phyloP scores from a whole-genome alignment of 1,140 invertebrate genomes.

The Bombus cullumanus region DNA sequence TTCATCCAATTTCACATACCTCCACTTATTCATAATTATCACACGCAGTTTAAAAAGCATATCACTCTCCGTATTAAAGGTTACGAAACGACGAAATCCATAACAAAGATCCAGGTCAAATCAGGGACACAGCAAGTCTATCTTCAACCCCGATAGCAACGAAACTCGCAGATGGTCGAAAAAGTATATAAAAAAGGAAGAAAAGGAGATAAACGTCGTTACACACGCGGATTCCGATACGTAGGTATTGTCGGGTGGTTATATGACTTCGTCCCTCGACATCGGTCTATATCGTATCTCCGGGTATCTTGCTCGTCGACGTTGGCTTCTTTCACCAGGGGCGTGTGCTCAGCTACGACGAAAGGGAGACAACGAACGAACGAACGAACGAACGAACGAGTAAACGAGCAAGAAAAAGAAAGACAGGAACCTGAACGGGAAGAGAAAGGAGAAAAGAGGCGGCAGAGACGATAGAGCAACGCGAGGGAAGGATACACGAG shows the following conservation, averaged over 20 bases:
- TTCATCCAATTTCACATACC: too few species aligned
- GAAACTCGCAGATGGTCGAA: not conserved
- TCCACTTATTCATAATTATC: not conserved
- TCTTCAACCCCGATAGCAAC: not conserved
- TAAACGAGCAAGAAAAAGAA: conserved; percentile 27
- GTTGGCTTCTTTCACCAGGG: conserved; percentile 49
- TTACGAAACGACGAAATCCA: not conserved
- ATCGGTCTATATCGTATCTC: conserved; percentile 19
- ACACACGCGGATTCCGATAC: conserved; percentile 3
- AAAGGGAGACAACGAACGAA: not conserved
- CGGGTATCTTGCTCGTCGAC: conserved; percentile 21
- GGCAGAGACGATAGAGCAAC: conserved; percentile 49
- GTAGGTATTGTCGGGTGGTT: conserved; percentile 29
- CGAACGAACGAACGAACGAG: conserved; percentile 1
- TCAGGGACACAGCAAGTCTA: not conserved
- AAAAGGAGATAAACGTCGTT: conserved; percentile 22
- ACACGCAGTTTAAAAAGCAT: not conserved
- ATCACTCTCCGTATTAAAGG: not conserved
- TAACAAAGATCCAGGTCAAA: not conserved
- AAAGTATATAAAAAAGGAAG: not conserved
- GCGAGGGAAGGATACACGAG: conserved; percentile 21
- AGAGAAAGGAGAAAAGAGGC: conserved; percentile 49
- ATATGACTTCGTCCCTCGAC: not conserved
- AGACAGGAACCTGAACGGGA: conserved; percentile 35
- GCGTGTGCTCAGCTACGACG: conserved; percentile 21